Conservation (phyloP, 2,797 vertebrate genomes). For the Sandelia bainsii region DNA sequence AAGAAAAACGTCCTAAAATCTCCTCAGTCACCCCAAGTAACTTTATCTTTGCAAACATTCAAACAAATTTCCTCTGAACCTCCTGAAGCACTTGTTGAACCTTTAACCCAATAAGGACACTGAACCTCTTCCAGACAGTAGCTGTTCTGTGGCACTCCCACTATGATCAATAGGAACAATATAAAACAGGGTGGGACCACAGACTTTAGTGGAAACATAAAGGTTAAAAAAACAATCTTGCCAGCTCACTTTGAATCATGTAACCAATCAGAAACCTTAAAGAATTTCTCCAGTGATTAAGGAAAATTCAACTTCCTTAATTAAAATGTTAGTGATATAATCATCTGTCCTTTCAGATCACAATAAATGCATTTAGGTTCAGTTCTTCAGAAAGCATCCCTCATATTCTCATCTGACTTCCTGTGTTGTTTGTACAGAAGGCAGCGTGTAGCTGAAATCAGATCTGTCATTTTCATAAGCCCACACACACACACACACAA, state of each 20-base stretch:
- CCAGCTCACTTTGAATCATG: background rate
- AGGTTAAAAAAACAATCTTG: slow-evolving; percentile 1
- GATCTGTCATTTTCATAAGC: slow-evolving; percentile 31
- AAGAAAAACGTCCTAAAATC: too few species aligned
- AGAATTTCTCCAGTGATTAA: too few species aligned
- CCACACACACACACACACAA: slow-evolving; percentile 4
- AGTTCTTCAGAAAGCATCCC: background rate
- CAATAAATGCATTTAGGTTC: background rate
- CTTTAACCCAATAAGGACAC: background rate
- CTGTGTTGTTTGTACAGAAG: background rate
- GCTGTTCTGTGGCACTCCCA: background rate
- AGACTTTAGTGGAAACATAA: slow-evolving; percentile 2
- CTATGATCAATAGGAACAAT: background rate
- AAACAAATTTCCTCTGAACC: background rate
- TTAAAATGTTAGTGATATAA: too few species aligned
- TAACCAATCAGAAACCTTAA: background rate
- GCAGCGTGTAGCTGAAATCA: slow-evolving; percentile 32
- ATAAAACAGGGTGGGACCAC: background rate
- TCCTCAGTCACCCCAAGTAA: too few species aligned
- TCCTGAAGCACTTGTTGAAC: too few species aligned
- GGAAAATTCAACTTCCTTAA: background rate
- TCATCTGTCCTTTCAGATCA: background rate
- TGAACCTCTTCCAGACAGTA: background rate
- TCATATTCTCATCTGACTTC: background rate
- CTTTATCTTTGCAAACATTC: background rate